phyloP scores from a whole-genome alignment of 2,888 invertebrate species.

The Lasioglossum villosulum region DNA sequence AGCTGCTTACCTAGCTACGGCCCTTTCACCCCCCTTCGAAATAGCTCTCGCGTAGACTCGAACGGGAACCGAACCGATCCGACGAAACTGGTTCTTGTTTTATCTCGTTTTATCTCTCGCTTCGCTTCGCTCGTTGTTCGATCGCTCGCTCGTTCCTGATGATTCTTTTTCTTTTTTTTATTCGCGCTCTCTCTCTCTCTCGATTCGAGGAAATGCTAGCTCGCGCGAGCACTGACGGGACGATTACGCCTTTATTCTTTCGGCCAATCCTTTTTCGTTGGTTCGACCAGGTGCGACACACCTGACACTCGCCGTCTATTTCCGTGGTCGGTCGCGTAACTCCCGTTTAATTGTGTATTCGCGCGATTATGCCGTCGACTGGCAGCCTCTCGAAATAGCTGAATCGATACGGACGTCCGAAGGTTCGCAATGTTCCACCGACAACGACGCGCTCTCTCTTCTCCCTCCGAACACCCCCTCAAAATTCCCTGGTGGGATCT shows the following conservation, averaged over 20 bases:
- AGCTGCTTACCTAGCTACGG: conserved; percentile 78
- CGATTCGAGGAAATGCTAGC: background rate
- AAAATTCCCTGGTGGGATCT: conserved; percentile 17
- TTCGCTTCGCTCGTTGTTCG: background rate
- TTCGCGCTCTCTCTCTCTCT: background rate
- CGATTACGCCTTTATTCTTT: background rate
- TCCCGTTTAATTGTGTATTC: conserved; percentile 47
- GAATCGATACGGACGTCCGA: conserved; percentile 47
- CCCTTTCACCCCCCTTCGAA: conserved; percentile 70
- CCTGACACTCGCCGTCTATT: conserved; percentile 34
- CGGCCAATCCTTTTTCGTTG: background rate
- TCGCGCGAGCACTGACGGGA: background rate
- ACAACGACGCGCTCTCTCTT: background rate
- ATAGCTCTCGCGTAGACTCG: conserved; percentile 49
- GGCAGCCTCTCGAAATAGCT: conserved; percentile 48
- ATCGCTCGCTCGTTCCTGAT: background rate
- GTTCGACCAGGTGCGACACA: conserved; percentile 12
- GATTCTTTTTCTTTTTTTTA: background rate
- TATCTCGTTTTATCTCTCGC: background rate
- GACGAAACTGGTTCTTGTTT: conserved; percentile 2
- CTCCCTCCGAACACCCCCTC: background rate
- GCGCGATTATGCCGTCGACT: conserved; percentile 45
- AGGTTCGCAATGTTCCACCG: conserved; percentile 21
- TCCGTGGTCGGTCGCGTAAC: conserved; percentile 45
- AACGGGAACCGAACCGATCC: conserved; percentile 15